Evolutionary conservation across 1,140 invertebrate genomes (phyloP).

Genomic region (Eupristina koningsbergeri): DNA sequence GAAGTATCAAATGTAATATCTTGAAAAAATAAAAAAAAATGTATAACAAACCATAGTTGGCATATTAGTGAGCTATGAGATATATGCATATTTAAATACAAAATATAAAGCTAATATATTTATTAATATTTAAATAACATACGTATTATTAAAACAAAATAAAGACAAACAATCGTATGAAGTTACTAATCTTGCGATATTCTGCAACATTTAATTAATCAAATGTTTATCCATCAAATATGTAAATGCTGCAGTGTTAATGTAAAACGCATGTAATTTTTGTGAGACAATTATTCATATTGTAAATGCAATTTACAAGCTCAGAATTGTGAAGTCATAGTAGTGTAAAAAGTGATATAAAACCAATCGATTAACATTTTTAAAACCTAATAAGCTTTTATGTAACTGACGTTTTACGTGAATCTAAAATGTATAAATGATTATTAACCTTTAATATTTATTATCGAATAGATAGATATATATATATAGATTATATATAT

Average conservation of each 20-base stretch:
- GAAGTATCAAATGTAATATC: constrained; percentile 21
- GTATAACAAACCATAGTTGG: not conserved
- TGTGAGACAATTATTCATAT: constrained; percentile 19
- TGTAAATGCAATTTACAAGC: constrained; percentile 22
- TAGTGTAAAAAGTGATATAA: constrained; percentile 22
- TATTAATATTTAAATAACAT: constrained; percentile 27
- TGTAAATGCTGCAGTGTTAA: constrained; percentile 33
- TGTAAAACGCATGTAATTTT: constrained; percentile 11
- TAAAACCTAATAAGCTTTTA: constrained; percentile 18
- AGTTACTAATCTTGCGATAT: constrained; percentile 16
- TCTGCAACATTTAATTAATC: constrained; percentile 13
- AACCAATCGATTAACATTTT: constrained; percentile 21
- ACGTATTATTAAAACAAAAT: constrained; percentile 27
- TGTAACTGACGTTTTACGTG: constrained; percentile 8
- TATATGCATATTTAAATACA: constrained; percentile 4
- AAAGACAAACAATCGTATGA: constrained; percentile 23
- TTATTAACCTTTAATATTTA: constrained; percentile 45
- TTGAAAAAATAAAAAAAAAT: constrained; percentile 6
- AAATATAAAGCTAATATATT: constrained; percentile 30
- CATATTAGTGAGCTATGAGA: constrained; percentile 9
- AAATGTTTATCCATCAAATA: constrained; percentile 31
- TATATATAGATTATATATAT: constrained; percentile 4
- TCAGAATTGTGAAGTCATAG: not conserved
- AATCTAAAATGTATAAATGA: constrained; percentile 36
- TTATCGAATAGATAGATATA: constrained; percentile 36